phyloP scores from a whole-genome alignment of 1,140 invertebrate species.

The Aphis craccivora region DNA sequence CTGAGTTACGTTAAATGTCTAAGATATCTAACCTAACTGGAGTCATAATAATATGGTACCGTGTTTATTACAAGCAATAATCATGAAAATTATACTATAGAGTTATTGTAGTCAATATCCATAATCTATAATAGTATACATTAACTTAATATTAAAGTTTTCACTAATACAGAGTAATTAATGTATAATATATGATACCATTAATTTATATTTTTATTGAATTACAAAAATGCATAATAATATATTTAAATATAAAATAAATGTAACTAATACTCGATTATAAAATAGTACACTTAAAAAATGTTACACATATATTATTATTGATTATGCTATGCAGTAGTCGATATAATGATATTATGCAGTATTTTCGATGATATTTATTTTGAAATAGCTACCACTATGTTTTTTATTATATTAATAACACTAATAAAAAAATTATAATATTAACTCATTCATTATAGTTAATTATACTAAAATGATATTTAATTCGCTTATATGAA shows the following conservation, averaged over 20 bases:
- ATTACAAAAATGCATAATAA: background rate
- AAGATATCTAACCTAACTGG: background rate
- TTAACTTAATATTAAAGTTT: background rate
- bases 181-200: background rate
- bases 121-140: background rate
- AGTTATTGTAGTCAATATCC: background rate
- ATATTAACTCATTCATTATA: background rate
- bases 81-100: background rate
- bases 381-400: background rate
- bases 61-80: background rate
- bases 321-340: background rate
- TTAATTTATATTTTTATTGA: background rate
- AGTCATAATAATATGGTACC: background rate
- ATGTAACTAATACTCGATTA: background rate
- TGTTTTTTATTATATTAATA: background rate
- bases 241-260: background rate
- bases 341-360: background rate
- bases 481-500: background rate
- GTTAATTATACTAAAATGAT: background rate
- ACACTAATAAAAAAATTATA: background rate
- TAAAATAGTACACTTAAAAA: background rate
- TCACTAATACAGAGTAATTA: background rate
- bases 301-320: too few species aligned
- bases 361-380: background rate
- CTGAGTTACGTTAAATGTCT: background rate